phyloP scores from a whole-genome alignment of 2,888 invertebrate genomes.

The Dynastes tityus region DNA sequence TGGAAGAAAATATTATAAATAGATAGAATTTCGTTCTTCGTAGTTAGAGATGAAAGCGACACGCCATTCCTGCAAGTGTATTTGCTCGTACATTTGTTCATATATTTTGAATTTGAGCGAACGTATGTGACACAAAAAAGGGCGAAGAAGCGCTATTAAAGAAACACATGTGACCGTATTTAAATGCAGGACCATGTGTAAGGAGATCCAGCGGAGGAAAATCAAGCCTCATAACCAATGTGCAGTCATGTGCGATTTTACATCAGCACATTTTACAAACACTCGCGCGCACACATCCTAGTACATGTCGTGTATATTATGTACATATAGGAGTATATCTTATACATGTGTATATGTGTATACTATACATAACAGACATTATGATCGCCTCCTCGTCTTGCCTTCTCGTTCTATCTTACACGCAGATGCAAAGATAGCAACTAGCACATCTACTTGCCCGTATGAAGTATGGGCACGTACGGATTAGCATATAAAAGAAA shows the following conservation, averaged over 20 bases:
- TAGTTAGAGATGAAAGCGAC: neutral
- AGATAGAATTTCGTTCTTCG: neutral
- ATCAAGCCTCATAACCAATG: conserved; percentile 55
- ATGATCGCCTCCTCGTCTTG: neutral
- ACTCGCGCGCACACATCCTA: neutral
- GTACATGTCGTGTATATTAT: neutral
- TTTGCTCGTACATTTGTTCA: conserved; percentile 22
- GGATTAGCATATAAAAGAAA: conserved; percentile 43
- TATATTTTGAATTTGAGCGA: conserved; percentile 29
- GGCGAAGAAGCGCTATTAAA: conserved; percentile 38
- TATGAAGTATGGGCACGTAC: conserved; percentile 41
- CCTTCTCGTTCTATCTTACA: neutral
- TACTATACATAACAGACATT: conserved; percentile 28
- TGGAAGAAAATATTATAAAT: neutral
- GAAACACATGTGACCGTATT: conserved; percentile 55
- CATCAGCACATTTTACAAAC: conserved; percentile 39
- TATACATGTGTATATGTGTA: conserved; percentile 10
- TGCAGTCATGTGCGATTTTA: conserved; percentile 56
- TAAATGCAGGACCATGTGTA: conserved; percentile 57
- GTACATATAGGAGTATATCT: conserved; percentile 8
- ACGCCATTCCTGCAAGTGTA: neutral
- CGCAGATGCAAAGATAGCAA: conserved; percentile 34
- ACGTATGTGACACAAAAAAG: conserved; percentile 36
- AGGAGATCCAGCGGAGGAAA: conserved; percentile 50
- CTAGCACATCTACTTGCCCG: conserved; percentile 37